Base-by-base conservation (phyloP, 1,140 invertebrate species). In the Neoseiulus cucumeris region DNA sequence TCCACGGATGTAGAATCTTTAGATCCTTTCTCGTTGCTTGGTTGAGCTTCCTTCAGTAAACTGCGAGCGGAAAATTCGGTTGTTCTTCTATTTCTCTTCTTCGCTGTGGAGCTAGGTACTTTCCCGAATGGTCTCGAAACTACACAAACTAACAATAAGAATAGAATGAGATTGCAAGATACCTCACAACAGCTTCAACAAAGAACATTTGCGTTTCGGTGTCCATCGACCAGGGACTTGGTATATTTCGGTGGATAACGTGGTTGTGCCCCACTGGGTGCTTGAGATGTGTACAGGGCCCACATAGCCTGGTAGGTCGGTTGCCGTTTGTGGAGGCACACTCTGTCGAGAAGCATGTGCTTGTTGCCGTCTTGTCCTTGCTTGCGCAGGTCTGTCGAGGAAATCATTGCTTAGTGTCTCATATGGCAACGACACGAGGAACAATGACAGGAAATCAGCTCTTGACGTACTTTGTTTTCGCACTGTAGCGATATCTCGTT, bases 281-380 rank as follows among this genome's bases (percentile, higher is more conserved):
- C 85, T 85, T 75, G 64, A 67, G 67, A 29, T 68, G 68, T 18
- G 25, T 42, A 73, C 89, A 93, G 74, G 90, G 88, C 69, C 82
- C 80, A 75, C 91, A 99, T 75, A 91, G 95, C 33, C 90, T 83
- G 67, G 94, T 93, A 14, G 95, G 95, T 74, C 89, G 86, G 74
- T 94, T 93, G 22, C 88, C 85, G 76, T 98, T 98, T 71, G 89
- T 92, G 74, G 86, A 90, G 17, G 90, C 89, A 77, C 95, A 99
- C 76, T 97, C 93, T 44, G 85, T 86, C 12, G 90, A 90, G 77
- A 98, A 98, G 74, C 95, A 99, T 30, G 95, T 91, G 18, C 88
- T 90, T 64, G 92, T 85, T 1, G 93, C 92, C n/a, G 87, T 84
- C 75, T 95, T 95, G 68, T 95, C 89, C 9, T 82, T 82, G 0